Base-by-base conservation (phyloP, 1,140 invertebrate species). In the Colletes latitarsis region DNA sequence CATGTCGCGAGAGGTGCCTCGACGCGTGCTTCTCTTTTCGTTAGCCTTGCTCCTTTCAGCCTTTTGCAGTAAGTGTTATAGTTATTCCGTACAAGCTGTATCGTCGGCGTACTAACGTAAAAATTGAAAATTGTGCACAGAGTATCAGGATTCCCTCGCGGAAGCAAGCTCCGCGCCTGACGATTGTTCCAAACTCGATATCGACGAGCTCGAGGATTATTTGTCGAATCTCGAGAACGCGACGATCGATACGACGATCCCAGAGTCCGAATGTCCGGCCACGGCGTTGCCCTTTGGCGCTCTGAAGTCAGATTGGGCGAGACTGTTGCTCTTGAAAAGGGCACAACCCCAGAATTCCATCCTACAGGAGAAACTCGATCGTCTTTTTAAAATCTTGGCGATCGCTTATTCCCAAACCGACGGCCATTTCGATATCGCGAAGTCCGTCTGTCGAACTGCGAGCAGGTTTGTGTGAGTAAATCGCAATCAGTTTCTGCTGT, bases 291-390 rank as follows among this genome's bases (percentile, higher is more conserved):
- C 88, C 0, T 90, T 91, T 15, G 89, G 90, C 9, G 55, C 78
- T 12, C 49, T 88, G 1, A 69, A 66, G 9, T 84, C 88, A 0
- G 90, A 91, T 60, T 91, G 90, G 90, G 21, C 71, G 9, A 83
- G 88, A 52, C 43, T 91, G n/a, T 1, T 82, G 21, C 52, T 89
- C 6, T 74, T 89, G n/a, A 71, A 63, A 43, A 60, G 83, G 4
- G 63, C 82, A 3, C 88, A 83, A 55, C 85, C 88, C 1, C 72
- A 84, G 8, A 66, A 55, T 3, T 84, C 88, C 0, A 52, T 77
- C 15, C n/a, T 90, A n/a, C 57, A 67, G 3, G 60, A 79, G 6
- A 88, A 90, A 66, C 81, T 91, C 2, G 30, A 72, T 49, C 53
- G 82, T 58, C 57, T 91, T 4, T 86, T 85, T 41, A 77, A 82